These are phyloP conservation scores for Cliona cf. orientalis DNA, from an alignment of 37 sponge, comb jelly and placozoan species.

Conservation along the genomic window DNA sequence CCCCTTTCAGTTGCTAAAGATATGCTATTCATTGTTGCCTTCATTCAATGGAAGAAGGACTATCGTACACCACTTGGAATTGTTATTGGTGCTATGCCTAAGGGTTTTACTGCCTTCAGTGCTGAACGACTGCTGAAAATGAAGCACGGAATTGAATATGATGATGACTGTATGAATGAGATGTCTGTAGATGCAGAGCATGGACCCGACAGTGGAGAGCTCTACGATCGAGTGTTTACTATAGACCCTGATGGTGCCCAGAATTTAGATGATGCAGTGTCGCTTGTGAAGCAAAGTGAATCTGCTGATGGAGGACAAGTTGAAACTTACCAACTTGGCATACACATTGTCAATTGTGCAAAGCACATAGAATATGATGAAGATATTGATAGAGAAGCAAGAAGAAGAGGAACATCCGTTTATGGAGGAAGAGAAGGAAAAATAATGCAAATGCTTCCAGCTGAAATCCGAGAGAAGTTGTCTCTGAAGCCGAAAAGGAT, in stretches of 20 bases:
- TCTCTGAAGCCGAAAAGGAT: constrained; percentile 26
- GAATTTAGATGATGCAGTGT: constrained; percentile 77
- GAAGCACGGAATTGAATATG: not conserved
- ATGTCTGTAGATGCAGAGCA: not conserved
- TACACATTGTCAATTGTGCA: constrained; percentile 60
- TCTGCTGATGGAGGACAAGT: not conserved
- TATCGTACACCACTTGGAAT: constrained; percentile 43
- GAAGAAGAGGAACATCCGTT: constrained; percentile 14
- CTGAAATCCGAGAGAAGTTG: constrained; percentile 5
- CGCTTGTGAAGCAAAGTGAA: not conserved
- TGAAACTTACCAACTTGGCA: constrained; percentile 53
- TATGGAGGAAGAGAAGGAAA: constrained; percentile 16
- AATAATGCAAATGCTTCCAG: constrained; percentile 39
- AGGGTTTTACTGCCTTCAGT: constrained; percentile 15
- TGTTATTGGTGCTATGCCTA: constrained; percentile 24
- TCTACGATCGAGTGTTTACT: constrained; percentile 59
- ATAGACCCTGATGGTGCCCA: constrained; percentile 73
- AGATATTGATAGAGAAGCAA: constrained; percentile 24
- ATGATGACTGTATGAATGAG: not conserved
- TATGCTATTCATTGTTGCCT: constrained; percentile 49
- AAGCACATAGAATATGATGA: not conserved
- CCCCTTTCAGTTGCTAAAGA: constrained; percentile 49
- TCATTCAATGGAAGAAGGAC: constrained; percentile 22
- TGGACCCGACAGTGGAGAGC: not conserved
- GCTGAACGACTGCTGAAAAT: constrained; percentile 28